Evolutionary conservation across 2,113 vertebrate genomes (phyloP), one percentile per base, ranked within the genome.

Genomic region (Herpailurus yagouaroundi): DNA sequence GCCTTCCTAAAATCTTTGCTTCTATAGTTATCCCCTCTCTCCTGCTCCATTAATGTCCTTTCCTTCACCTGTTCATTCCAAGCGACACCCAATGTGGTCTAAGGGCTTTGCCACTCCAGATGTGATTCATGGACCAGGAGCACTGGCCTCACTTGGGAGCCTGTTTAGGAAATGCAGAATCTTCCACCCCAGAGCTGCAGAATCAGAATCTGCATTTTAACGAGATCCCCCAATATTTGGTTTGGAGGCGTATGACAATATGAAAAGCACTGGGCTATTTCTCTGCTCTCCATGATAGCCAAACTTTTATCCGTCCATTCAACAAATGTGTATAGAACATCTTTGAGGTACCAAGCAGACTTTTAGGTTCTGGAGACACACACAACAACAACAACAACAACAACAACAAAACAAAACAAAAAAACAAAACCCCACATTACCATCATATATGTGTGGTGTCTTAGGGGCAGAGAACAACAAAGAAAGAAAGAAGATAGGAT

Each of bases 141-240:
- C 63, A 15, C 15, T n/a, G 21, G 55, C 89, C 73, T 97, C 36
- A 16, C 52, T 77, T 52, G 29, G 93, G 91, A 96, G 25, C 33
- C 41, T 84, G 57, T 76, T 86, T 89, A 85, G 57, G 57, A 95
- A 81, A 60, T 9, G 33, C 50, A 85, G 63, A 88, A 0, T 86
- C 55, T 94, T 50, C 48, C 52, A 29, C 10, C 25, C 48, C 21
- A 63, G 60, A 68, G 7, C 10, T n/a, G 68, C 71, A 92, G 57
- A 73, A 89, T 89, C 91, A 63, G 38, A 95, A 82, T 60, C 84
- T 29, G 23, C 80, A 71, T 88, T 94, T 96, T 92, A 85, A 94
- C 45, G 91, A 94, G 93, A 73, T 77, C 29, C 76, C 76, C n/a
- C 29, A 25, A 19, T 27, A 45, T 29, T 48, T 77, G 50, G 23